phyloP scores from a whole-genome alignment of 2,888 invertebrate species.

The Drosophila mettleri region DNA sequence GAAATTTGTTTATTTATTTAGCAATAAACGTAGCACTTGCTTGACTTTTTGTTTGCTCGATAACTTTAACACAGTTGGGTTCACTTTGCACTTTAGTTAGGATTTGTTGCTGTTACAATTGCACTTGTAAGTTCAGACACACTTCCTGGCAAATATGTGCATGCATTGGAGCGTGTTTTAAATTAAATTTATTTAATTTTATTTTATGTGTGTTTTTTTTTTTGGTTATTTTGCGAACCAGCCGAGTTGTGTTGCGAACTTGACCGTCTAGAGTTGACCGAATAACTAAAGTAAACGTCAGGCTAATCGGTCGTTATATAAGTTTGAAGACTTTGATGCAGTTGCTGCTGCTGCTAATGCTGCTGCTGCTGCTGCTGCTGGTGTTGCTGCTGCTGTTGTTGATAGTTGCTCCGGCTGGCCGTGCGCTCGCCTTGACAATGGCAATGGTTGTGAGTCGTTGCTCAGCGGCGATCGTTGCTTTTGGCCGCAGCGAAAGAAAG shows the following conservation, averaged over 20 bases:
- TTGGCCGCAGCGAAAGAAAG: slow-evolving; percentile 69
- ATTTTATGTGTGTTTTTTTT: not conserved
- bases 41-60: slow-evolving; percentile 27
- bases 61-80: slow-evolving; percentile 33
- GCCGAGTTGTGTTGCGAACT: slow-evolving; percentile 81
- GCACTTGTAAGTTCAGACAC: slow-evolving; percentile 49
- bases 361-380: slow-evolving; percentile 33
- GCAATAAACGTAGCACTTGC: slow-evolving; percentile 58
- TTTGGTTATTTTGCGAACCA: slow-evolving; percentile 26
- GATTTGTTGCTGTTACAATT: slow-evolving; percentile 46
- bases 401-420: slow-evolving; percentile 66
- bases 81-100: slow-evolving; percentile 54
- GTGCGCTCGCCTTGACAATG: slow-evolving; percentile 84
- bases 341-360: slow-evolving; percentile 51
- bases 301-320: slow-evolving; percentile 84
- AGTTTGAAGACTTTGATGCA: slow-evolving; percentile 83
- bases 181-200: slow-evolving; percentile 1
- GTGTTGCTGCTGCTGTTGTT: slow-evolving; percentile 35
- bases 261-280: slow-evolving; percentile 85
- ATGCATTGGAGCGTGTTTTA: slow-evolving; percentile 19
- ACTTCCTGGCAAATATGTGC: slow-evolving; percentile 55
- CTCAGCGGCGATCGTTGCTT: slow-evolving; percentile 60
- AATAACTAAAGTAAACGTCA: slow-evolving; percentile 84
- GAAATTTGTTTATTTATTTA: slow-evolving; percentile 36
- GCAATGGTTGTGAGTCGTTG: slow-evolving; percentile 78